phyloP scores from a whole-genome alignment of 2,888 invertebrate genomes.

The Chydorus sphaericus region DNA sequence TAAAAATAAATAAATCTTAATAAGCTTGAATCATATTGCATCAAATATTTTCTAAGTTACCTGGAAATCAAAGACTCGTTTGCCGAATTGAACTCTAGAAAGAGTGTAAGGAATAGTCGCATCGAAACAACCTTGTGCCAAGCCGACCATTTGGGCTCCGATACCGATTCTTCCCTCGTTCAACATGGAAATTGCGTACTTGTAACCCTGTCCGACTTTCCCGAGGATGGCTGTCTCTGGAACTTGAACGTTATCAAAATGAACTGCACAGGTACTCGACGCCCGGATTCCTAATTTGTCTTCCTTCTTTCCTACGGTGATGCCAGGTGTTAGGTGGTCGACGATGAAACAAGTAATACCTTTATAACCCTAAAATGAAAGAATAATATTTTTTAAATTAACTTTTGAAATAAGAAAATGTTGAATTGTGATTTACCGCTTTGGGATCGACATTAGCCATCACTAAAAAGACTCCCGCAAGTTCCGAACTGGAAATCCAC shows the following conservation, averaged over 20 bases:
- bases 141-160: slow-evolving; percentile 83
- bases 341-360: slow-evolving; percentile 94
- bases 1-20: too few relatives aligned
- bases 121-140: slow-evolving; percentile 89
- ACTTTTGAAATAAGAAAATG: slow-evolving; percentile 2
- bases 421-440: slow-evolving; percentile 39
- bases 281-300: slow-evolving; percentile 84
- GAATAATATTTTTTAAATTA: background rate
- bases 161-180: slow-evolving; percentile 84
- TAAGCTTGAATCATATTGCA: too few relatives aligned
- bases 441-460: slow-evolving; percentile 87
- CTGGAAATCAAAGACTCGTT: slow-evolving; percentile 79
- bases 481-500: slow-evolving; percentile 95
- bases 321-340: slow-evolving; percentile 71
- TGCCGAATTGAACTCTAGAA: slow-evolving; percentile 87
- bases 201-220: slow-evolving; percentile 82
- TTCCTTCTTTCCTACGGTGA: slow-evolving; percentile 78
- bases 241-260: slow-evolving; percentile 83
- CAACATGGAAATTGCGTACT: slow-evolving; percentile 85
- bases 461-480: slow-evolving; percentile 81
- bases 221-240: slow-evolving; percentile 71
- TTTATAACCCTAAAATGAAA: slow-evolving; percentile 57
- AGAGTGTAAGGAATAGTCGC: slow-evolving; percentile 87
- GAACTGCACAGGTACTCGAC: slow-evolving; percentile 85
- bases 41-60: too few relatives aligned